phyloP scores from a whole-genome alignment of 30 jellyfish, hydroid and myxozoan species.

The Turritopsis dohrnii region DNA sequence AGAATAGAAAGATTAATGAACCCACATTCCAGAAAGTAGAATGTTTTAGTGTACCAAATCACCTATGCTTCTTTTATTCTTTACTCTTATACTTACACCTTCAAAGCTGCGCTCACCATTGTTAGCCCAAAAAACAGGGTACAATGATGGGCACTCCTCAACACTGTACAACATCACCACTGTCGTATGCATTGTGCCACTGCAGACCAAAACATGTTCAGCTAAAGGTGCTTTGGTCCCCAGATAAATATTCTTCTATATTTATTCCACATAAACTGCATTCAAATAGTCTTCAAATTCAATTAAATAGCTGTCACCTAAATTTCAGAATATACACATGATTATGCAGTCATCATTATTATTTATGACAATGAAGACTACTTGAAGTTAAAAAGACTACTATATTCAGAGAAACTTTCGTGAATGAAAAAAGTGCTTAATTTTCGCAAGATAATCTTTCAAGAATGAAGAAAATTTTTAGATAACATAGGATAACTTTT shows the following conservation, averaged over 20 bases:
- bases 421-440: no score
- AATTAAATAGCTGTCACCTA: neutral
- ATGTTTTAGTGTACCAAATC: neutral
- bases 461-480: no score
- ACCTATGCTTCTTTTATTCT: neutral
- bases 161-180: conserved; percentile 8
- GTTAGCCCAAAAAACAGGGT: conserved; percentile 59
- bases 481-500: no score
- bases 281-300: neutral
- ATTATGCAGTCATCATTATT: no score
- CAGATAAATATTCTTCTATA: neutral
- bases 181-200: neutral
- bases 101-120: conserved; percentile 14
- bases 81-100: neutral
- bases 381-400: no score
- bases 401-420: no score
- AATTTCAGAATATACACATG: no score
- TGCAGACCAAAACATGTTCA: conserved; percentile 9
- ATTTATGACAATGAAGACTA: no score
- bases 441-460: no score
- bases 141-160: neutral
- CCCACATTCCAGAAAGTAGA: neutral
- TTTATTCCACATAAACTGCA: conserved; percentile 28
- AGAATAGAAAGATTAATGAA: no score
- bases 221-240: conserved; percentile 16